Evolutionary conservation across 2,888 invertebrate genomes (phyloP).

Genomic region (Metopia argyrocephala): DNA sequence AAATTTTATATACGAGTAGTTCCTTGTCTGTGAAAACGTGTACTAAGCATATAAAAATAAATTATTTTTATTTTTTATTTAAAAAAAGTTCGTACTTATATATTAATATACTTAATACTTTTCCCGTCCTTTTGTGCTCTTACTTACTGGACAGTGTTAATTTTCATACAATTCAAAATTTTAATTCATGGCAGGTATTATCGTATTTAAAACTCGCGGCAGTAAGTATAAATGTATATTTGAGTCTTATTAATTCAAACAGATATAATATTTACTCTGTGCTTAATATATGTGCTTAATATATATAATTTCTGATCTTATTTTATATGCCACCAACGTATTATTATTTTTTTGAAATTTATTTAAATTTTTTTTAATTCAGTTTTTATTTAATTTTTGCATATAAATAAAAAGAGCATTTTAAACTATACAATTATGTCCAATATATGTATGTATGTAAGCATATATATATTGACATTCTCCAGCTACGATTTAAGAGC

Average conservation of each 20-base stretch:
- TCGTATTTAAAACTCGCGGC: background rate
- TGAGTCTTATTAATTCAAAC: conserved; percentile 1
- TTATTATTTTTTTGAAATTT: conserved; percentile 15
- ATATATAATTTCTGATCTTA: conserved; percentile 10
- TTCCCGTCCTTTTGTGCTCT: background rate
- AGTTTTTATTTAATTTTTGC: conserved; percentile 20
- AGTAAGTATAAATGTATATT: background rate
- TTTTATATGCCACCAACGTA: conserved; percentile 39
- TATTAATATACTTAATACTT: too few species aligned
- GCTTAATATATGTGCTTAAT: background rate
- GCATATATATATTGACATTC: background rate
- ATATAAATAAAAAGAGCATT: conserved; percentile 26
- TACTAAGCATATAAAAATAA: background rate
- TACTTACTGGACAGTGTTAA: background rate
- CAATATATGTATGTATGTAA: background rate
- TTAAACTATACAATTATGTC: too few species aligned
- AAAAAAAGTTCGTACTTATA: too few species aligned
- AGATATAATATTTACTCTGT: background rate
- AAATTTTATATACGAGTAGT: conserved; percentile 19
- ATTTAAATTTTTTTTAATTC: background rate
- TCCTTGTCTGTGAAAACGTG: background rate
- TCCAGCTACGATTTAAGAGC: background rate
- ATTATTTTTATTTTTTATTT: background rate
- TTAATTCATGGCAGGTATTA: conserved; percentile 24
- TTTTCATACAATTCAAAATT: conserved; percentile 2